phyloP scores from a whole-genome alignment of 2,113 vertebrate genomes.

The Seriola aureovittata region DNA sequence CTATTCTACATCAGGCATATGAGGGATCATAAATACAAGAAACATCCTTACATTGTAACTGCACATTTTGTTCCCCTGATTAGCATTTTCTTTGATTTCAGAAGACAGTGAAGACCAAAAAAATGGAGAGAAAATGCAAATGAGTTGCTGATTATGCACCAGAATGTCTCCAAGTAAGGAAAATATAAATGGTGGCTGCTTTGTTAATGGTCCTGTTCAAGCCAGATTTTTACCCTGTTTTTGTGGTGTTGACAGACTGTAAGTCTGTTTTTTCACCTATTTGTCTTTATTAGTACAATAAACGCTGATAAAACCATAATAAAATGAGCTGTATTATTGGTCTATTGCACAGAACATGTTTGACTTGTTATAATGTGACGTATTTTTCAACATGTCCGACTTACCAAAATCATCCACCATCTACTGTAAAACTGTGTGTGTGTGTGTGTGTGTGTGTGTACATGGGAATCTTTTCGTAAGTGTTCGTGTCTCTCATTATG shows the following conservation, averaged over 20 bases:
- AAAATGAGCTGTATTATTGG: neutral
- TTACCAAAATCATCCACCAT: neutral
- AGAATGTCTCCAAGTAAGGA: neutral
- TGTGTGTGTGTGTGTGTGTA: neutral
- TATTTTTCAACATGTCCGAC: neutral
- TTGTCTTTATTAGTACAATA: neutral
- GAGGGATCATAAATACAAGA: neutral
- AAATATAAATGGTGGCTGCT: neutral
- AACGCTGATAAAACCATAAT: neutral
- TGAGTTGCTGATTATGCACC: conserved; percentile 31
- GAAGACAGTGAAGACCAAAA: neutral
- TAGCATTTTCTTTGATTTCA: conserved; percentile 28
- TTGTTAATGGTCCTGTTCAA: conserved; percentile 10
- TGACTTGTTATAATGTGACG: neutral
- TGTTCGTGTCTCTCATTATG: neutral
- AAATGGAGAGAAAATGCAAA: conserved; percentile 16
- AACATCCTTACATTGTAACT: neutral
- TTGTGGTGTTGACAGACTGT: neutral
- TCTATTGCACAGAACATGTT: neutral
- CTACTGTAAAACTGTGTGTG: neutral
- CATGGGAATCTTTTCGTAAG: neutral
- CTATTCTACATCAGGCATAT: neutral
- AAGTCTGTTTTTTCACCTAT: neutral
- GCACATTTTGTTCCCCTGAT: neutral
- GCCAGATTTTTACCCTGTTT: neutral